Conservation (phyloP, 1,140 invertebrate species). For the Psix sp. region DNA sequence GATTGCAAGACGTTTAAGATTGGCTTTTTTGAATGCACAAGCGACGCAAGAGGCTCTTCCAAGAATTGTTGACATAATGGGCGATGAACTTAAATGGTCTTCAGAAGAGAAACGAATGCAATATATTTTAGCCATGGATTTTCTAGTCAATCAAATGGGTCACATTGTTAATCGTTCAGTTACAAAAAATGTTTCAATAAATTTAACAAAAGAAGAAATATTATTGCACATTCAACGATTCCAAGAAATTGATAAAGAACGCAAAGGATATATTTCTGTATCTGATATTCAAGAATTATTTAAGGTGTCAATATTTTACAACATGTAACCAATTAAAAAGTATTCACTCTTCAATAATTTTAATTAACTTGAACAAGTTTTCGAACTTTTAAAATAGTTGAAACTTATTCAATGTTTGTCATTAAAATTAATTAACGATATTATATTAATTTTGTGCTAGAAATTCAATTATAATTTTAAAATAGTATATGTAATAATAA, state of each 20-base stretch:
- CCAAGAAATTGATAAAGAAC: constrained; percentile 95
- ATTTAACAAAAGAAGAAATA: constrained; percentile 96
- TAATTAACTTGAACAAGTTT: constrained; percentile 76
- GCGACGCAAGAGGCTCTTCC: constrained; percentile 97
- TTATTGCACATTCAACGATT: constrained; percentile 96
- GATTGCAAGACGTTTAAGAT: constrained; percentile 92
- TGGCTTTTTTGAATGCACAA: constrained; percentile 97
- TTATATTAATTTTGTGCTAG: no score
- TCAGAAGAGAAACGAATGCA: constrained; percentile 89
- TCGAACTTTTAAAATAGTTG: no score
- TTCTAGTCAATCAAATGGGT: constrained; percentile 97
- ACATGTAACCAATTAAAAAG: neutral
- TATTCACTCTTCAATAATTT: constrained; percentile 7
- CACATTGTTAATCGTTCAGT: constrained; percentile 93
- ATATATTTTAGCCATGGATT: constrained; percentile 86
- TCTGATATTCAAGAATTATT: constrained; percentile 96
- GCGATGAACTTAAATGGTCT: constrained; percentile 95
- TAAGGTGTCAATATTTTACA: constrained; percentile 81
- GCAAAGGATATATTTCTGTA: constrained; percentile 98
- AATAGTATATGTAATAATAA: no score
- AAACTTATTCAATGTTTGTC: no score
- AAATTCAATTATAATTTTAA: no score
- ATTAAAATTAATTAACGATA: no score
- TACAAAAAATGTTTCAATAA: constrained; percentile 92
- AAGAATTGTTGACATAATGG: constrained; percentile 96